Evolutionary conservation across 2,113 vertebrate species (phyloP), one percentile per base, ranked within the genome.

Genomic region (Colaptes auratus): DNA sequence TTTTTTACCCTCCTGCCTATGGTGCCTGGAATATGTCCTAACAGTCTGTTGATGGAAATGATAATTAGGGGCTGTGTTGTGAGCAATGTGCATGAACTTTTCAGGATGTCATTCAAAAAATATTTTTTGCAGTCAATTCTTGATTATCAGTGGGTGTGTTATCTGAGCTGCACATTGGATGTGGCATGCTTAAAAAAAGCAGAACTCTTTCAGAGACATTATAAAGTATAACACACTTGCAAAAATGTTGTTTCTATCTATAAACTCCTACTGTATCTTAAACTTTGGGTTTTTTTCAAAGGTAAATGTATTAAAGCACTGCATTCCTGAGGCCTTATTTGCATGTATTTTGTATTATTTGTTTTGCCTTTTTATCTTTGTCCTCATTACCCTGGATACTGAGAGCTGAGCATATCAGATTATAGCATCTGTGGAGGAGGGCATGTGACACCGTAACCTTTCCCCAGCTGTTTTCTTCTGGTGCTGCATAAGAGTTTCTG

Each of bases 21-120:
- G 72, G 59, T 92, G 59, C 83, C 69, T 2, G 0, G 88, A 93
- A 93, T 92, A 88, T 52, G 28, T 82, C 46, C 90, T 93, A 93
- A 44, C 76, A 82, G 59, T 79, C 63, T 93, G 88, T 84, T 93
- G 94, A 93, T 96, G 90, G 86, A 94, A 96, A 94, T 95, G 79
- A 95, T 95, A 95, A 96, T 96, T 82, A 96, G 86, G 80, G 80
- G 70, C 90, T 96, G 93, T 93, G 90, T 95, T 77, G 95, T 88
- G 59, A 95, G 92, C 92, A 95, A 92, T 76, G 80, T 42, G 46
- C 80, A 25, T 97, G 87, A 96, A 95, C 88, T 96, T 95, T 91
- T 92, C 88, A 94, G 94, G 92, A 82, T 95, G 93, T 93, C 93
- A 78, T 93, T 96, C 92, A 95, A 94, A 83, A 77, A 71, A 86